phyloP scores from a whole-genome alignment of 1,140 invertebrate genomes.

The Drosophila virilis region DNA sequence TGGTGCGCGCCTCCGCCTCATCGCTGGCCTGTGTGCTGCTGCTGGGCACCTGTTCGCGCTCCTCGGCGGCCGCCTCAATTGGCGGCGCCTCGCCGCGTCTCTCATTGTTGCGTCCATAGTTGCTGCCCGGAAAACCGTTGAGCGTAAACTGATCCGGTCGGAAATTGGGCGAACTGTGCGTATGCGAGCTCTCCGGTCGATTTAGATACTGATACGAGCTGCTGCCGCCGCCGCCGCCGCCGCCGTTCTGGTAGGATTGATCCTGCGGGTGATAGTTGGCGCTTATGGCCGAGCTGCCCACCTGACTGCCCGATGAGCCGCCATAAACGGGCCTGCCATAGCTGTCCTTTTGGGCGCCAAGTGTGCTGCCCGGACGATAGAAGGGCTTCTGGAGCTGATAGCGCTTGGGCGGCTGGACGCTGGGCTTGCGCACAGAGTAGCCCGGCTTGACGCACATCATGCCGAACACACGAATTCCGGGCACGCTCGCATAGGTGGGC shows the following conservation, averaged over 20 bases:
- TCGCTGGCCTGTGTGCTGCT: slow-evolving; percentile 75
- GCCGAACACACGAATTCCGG: slow-evolving; percentile 95
- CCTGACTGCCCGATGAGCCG: slow-evolving; percentile 30
- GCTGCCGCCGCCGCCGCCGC: slow-evolving; percentile 52
- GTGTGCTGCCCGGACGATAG: slow-evolving; percentile 61
- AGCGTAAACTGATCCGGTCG: slow-evolving; percentile 76
- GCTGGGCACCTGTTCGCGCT: slow-evolving; percentile 43
- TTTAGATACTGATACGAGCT: slow-evolving; percentile 80
- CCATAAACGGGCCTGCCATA: slow-evolving; percentile 78
- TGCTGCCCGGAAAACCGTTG: slow-evolving; percentile 75
- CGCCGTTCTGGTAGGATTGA: slow-evolving; percentile 61
- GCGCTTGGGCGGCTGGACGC: slow-evolving; percentile 78
- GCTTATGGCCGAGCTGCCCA: slow-evolving; percentile 67
- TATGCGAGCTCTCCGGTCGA: slow-evolving; percentile 72
- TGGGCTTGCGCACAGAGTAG: slow-evolving; percentile 79
- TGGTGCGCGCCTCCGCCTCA: slow-evolving; percentile 65
- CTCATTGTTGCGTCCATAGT: slow-evolving; percentile 81
- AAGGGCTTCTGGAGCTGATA: slow-evolving; percentile 82
- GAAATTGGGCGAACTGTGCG: slow-evolving; percentile 69
- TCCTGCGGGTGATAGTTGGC: slow-evolving; percentile 74
- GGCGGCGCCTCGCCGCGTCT: slow-evolving; percentile 71
- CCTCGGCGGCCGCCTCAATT: slow-evolving; percentile 63
- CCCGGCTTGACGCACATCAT: slow-evolving; percentile 93
- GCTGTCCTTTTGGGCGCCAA: slow-evolving; percentile 68
- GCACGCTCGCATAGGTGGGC: slow-evolving; percentile 96